Evolutionary conservation across 2,113 vertebrate species (phyloP).

Genomic region (Lipophrys pholis): DNA sequence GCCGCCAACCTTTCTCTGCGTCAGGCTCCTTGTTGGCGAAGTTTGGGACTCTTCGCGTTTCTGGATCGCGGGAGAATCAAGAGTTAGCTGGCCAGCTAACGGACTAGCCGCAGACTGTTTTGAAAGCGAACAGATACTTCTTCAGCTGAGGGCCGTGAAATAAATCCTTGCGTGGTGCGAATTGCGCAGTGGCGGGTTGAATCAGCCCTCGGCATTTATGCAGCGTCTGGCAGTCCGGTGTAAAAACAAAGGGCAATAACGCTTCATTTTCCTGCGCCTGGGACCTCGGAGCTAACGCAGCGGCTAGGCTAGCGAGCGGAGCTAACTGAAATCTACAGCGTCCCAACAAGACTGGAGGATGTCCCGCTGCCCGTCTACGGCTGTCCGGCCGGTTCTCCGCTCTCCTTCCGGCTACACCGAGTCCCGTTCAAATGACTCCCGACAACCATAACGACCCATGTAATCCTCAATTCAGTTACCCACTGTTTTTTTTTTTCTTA

Average conservation of each 20-base stretch:
- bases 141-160: slow-evolving; percentile 30
- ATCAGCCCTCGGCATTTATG: slow-evolving; percentile 35
- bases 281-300: slow-evolving; percentile 69
- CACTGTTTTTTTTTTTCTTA: slow-evolving; percentile 78
- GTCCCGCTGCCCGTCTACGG: slow-evolving; percentile 67
- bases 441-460: slow-evolving; percentile 61
- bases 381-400: slow-evolving; percentile 53
- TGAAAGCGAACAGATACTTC: slow-evolving; percentile 51
- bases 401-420: slow-evolving; percentile 43
- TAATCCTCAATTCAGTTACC: slow-evolving; percentile 69
- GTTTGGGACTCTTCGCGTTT: slow-evolving; percentile 73
- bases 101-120: slow-evolving; percentile 61
- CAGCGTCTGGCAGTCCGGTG: slow-evolving; percentile 59
- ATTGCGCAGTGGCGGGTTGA: background rate
- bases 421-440: slow-evolving; percentile 32
- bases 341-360: slow-evolving; percentile 72
- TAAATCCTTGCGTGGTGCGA: slow-evolving; percentile 1
- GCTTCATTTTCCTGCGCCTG: slow-evolving; percentile 82
- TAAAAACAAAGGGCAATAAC: slow-evolving; percentile 85
- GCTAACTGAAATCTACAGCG: slow-evolving; percentile 78
- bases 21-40: slow-evolving; percentile 65
- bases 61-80: slow-evolving; percentile 77
- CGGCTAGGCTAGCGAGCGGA: slow-evolving; percentile 71
- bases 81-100: slow-evolving; percentile 73
- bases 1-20: slow-evolving; percentile 43